Conservation (phyloP, 2,888 invertebrate genomes). For the Lacanobia oleracea region DNA sequence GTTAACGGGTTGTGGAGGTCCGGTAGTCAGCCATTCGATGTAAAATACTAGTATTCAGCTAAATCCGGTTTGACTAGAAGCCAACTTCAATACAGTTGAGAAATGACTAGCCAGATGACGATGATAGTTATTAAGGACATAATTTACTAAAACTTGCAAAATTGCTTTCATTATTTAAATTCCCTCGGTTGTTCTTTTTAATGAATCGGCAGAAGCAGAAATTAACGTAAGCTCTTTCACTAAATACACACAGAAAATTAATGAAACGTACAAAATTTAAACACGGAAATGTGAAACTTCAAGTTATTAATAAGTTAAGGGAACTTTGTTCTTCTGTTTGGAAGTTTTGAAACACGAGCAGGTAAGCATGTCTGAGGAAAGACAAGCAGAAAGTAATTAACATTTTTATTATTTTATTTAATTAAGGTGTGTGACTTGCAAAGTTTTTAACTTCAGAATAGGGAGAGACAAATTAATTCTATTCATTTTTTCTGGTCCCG, state of each 20-base stretch:
- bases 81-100: no score
- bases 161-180: neutral
- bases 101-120: no score
- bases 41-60: no score
- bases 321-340: slow-evolving; percentile 50
- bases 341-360: slow-evolving; percentile 52
- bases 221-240: neutral
- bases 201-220: neutral
- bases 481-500: slow-evolving; percentile 2
- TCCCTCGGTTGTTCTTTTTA: neutral
- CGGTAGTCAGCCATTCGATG: no score
- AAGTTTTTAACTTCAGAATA: slow-evolving; percentile 27
- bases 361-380: slow-evolving; percentile 50
- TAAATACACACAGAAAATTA: slow-evolving; percentile 48
- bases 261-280: slow-evolving; percentile 62
- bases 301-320: slow-evolving; percentile 68
- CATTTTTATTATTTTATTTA: slow-evolving; percentile 62
- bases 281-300: slow-evolving; percentile 59
- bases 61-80: no score
- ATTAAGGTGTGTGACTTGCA: slow-evolving; percentile 49
- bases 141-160: neutral
- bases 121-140: no score
- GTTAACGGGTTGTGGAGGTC: no score
- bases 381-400: slow-evolving; percentile 57
- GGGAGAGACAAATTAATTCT: slow-evolving; percentile 15